Base-by-base conservation (phyloP, 2,113 vertebrate genomes). In the Elephas maximus region DNA sequence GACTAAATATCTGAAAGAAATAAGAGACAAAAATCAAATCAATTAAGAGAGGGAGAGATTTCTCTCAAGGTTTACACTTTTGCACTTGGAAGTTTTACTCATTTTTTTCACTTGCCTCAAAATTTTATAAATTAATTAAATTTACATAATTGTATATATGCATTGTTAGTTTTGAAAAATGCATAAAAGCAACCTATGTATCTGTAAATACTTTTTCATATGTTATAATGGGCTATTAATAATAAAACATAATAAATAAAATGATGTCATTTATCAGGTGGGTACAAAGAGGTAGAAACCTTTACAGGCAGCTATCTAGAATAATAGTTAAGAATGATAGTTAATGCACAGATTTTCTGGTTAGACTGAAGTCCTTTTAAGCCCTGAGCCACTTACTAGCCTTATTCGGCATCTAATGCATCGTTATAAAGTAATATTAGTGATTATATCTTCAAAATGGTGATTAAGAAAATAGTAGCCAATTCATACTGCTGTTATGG, bases 391-490 rank as follows among this genome's bases (percentile, higher is more conserved):
- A 89, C 18, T 65, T 82, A 62, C 0, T 26, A 33, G n/a, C 21
- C 86, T 81, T 67, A 92, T 76, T 88, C 82, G 76, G 10, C 88
- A 57, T 4, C 26, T 44, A 89, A 48, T 71, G 53, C 5, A 88
- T 60, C 77, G 77, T 9, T 81, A 28, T 73, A 92, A 92, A 82
- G 79, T 86, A 80, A 51, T 18, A 91, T 79, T 89, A 57, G 3
- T 76, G 89, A 90, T 76, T 85, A 88, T 17, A 69, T 79, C 11
- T 93, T 93, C 80, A 60, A 97, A 82, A 88, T 21, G 26, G 4
- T 65, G 26, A 82, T 77, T 91, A 21, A 69, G 15, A 92, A 94
- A 77, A 30, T 23, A 79, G 5, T 10, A 37, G 2, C 5, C 14
- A 82, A 51, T 8, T 79, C 12, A 60, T 26, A 18, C 9, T 71